phyloP scores from a whole-genome alignment of 2,888 invertebrate genomes.

The Xanthorhoe spadicearia region DNA sequence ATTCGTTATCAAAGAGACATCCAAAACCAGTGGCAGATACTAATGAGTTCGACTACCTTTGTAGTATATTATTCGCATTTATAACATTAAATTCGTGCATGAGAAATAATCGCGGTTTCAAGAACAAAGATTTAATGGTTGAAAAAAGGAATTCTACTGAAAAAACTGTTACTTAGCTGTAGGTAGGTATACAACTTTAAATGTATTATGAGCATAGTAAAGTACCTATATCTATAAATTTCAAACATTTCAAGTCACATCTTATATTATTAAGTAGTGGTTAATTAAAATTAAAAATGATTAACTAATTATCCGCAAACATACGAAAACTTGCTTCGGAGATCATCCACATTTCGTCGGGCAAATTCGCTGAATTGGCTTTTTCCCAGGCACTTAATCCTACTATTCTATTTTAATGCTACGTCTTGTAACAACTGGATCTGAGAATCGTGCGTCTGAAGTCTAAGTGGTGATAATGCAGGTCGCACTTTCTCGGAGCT shows the following conservation, averaged over 20 bases:
- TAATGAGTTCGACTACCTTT: slow-evolving; percentile 13
- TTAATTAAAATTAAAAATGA: no score
- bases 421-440: slow-evolving; percentile 16
- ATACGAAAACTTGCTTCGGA: neutral
- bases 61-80: neutral
- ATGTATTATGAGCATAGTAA: no score
- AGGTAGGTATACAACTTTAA: no score
- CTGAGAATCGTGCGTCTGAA: slow-evolving; percentile 28
- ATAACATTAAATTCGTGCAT: neutral
- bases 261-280: no score
- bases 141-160: neutral
- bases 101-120: neutral
- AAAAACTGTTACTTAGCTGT: neutral
- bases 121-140: neutral
- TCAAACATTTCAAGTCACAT: no score
- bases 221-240: no score
- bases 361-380: neutral
- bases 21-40: neutral
- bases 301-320: neutral
- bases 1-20: neutral
- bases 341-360: no score
- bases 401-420: slow-evolving; percentile 20
- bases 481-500: slow-evolving; percentile 25
- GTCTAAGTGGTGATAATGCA: slow-evolving; percentile 23
- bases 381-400: neutral